phyloP scores from a whole-genome alignment of 2,113 vertebrate species.

The Diphyllodes magnificus region DNA sequence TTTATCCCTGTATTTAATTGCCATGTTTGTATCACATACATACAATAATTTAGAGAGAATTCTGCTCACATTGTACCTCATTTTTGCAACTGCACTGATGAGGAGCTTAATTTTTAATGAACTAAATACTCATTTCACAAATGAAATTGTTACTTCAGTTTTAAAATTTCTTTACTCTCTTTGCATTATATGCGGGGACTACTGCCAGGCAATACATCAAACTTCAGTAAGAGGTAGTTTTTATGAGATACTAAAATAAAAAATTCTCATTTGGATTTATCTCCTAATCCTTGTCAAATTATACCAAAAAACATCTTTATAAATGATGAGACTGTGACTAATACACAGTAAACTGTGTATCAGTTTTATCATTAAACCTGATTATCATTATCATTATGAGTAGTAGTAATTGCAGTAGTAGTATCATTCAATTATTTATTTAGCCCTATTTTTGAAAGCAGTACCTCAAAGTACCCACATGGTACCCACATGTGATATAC shows the following conservation, averaged over 20 bases:
- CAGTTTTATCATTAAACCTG: not conserved
- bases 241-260: not conserved
- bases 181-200: not conserved
- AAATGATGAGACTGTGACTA: not conserved
- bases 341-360: fast-evolving
- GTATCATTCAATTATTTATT: not conserved
- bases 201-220: not conserved
- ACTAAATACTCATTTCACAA: not conserved
- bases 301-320: not conserved
- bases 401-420: not conserved
- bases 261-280: not conserved
- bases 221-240: not conserved
- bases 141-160: not conserved
- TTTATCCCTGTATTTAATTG: not conserved
- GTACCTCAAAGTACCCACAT: not conserved
- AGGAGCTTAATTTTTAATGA: not conserved
- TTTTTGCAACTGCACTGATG: not conserved
- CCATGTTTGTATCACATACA: not conserved
- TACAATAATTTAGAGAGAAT: constrained; percentile 35
- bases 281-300: not conserved
- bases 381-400: not conserved
- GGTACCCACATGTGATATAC: not conserved
- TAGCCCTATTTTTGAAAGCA: not conserved
- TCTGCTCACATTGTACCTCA: not conserved
- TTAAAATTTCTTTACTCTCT: not conserved